These are phyloP conservation scores for Menidia menidia DNA, from an alignment of 2,797 vertebrate genomes.

Conservation along the genomic window DNA sequence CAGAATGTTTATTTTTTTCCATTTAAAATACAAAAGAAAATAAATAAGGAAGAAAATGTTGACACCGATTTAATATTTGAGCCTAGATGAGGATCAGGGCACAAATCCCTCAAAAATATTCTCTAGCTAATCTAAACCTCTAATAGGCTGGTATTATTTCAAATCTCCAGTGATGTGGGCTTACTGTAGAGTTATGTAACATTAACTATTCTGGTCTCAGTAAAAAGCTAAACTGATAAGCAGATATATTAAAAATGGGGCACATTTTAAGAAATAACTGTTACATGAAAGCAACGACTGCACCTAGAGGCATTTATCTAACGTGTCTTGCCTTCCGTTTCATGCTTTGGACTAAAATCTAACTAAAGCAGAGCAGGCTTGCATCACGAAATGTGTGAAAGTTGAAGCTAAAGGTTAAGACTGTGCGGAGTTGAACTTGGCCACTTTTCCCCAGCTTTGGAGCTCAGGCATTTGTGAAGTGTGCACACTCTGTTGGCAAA, in stretches of 20 bases:
- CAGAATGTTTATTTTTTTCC: slow-evolving; percentile 74
- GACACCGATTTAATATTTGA: slow-evolving; percentile 62
- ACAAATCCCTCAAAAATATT: slow-evolving; percentile 44
- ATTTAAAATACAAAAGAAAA: slow-evolving; percentile 73
- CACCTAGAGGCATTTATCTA: slow-evolving; percentile 18
- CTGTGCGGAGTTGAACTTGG: slow-evolving; percentile 21
- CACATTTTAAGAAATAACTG: slow-evolving; percentile 26
- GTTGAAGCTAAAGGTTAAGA: slow-evolving; percentile 8
- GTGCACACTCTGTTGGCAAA: slow-evolving; percentile 52
- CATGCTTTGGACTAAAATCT: slow-evolving; percentile 44
- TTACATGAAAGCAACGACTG: slow-evolving; percentile 16
- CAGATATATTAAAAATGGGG: slow-evolving; percentile 32
- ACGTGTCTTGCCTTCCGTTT: slow-evolving; percentile 11
- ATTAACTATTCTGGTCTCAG: slow-evolving; percentile 11
- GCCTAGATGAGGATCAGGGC: slow-evolving; percentile 53
- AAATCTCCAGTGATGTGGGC: slow-evolving; percentile 11
- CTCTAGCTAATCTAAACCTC: slow-evolving; percentile 43
- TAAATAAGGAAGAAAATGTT: slow-evolving; percentile 22
- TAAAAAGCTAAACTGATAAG: slow-evolving; percentile 40
- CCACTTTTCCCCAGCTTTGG: slow-evolving; percentile 33
- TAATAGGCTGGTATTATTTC: no score
- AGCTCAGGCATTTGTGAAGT: slow-evolving; percentile 32
- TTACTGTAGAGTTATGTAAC: slow-evolving; percentile 15
- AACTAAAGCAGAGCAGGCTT: slow-evolving; percentile 30
- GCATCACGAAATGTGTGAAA: slow-evolving; percentile 14